phyloP scores from a whole-genome alignment of 2,888 invertebrate species.

The Anodontia alba region DNA sequence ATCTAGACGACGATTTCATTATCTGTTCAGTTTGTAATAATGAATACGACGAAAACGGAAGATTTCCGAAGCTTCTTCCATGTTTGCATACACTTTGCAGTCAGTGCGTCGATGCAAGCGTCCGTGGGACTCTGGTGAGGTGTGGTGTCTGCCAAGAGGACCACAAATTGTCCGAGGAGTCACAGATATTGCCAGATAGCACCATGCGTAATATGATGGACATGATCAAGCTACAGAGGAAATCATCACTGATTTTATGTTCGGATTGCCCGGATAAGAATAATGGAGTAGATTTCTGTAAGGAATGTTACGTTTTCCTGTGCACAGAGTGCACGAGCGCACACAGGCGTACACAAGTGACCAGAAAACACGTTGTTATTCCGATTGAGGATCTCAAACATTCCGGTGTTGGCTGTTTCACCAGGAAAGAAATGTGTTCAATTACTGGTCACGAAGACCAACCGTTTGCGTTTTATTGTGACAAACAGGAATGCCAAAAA shows the following conservation, averaged over 20 bases:
- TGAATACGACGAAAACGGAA: conserved; percentile 66
- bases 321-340: conserved; percentile 66
- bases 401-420: conserved; percentile 62
- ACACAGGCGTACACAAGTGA: conserved; percentile 67
- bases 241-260: conserved; percentile 61
- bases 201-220: conserved; percentile 68
- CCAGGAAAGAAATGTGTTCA: conserved; percentile 65
- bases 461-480: conserved; percentile 67
- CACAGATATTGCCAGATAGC: conserved; percentile 56
- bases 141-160: conserved; percentile 61
- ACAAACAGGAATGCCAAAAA: conserved; percentile 58
- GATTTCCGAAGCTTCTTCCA: conserved; percentile 64
- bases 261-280: conserved; percentile 68
- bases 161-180: conserved; percentile 46
- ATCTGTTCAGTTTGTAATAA: conserved; percentile 64
- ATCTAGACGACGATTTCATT: conserved; percentile 61
- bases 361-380: conserved; percentile 62
- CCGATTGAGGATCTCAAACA: conserved; percentile 61
- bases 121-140: conserved; percentile 42
- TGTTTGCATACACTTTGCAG: conserved; percentile 68
- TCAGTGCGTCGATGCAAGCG: conserved; percentile 50
- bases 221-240: conserved; percentile 64
- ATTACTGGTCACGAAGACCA: conserved; percentile 67
- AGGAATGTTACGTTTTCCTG: conserved; percentile 68
- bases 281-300: conserved; percentile 63